A percentile compares a stretch with the other conserved stretches of the same genome.
phyloP scores from a whole-genome alignment of 2,113 vertebrate genomes.

The Jaculus jaculus region DNA sequence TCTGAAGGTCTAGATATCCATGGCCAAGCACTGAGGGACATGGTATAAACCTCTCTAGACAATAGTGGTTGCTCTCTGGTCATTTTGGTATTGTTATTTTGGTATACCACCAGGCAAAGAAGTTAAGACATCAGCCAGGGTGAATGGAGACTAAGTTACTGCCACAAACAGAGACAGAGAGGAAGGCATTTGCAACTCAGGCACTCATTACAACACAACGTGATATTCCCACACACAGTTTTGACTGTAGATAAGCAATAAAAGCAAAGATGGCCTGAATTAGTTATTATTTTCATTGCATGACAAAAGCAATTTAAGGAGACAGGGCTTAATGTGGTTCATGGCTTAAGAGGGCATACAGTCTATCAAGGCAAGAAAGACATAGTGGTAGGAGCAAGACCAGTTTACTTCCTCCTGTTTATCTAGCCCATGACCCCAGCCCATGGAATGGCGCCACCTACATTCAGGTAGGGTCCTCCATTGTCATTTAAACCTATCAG shows the following conservation, averaged over 20 bases:
- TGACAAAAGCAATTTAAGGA: not conserved
- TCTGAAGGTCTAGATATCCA: not conserved
- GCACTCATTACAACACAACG: not conserved
- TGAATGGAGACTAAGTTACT: not conserved
- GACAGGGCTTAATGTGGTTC: not conserved
- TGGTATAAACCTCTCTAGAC: not conserved
- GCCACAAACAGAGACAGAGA: not conserved
- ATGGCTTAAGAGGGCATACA: not conserved
- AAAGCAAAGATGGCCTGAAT: not conserved
- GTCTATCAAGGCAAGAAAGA: not conserved
- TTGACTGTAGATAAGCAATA: not conserved
- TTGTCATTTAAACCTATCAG: too few species aligned
- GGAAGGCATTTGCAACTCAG: not conserved
- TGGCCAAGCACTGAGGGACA: not conserved
- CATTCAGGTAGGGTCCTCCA: too few species aligned
- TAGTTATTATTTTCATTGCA: not conserved
- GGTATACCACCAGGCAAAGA: not conserved
- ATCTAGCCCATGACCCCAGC: too few species aligned
- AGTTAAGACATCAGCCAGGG: not conserved
- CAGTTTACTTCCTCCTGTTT: too few species aligned
- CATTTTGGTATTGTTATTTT: not conserved
- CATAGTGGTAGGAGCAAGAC: not conserved
- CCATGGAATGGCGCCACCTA: too few species aligned
- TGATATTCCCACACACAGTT: not conserved
- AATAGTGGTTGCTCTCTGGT: not conserved